Percentiles rank a stretch among this genome's conserved stretches.
Conservation (phyloP, 2,113 vertebrate genomes). For the Gallinago paraguaiae region DNA sequence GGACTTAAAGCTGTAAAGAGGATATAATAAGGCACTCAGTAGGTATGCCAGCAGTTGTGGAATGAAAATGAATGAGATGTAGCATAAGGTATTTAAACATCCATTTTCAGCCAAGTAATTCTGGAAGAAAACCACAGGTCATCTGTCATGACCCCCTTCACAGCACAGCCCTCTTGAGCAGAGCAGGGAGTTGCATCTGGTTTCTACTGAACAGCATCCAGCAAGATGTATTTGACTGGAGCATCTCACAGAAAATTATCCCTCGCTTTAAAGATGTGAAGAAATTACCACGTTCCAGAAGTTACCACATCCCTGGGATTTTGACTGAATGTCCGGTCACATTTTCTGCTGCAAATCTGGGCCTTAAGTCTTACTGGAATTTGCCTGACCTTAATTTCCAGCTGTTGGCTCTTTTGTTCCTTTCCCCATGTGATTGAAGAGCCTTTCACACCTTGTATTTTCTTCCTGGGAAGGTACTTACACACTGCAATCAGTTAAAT, state of each 20-base stretch:
- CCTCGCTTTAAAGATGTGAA: not conserved
- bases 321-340: constrained; percentile 32
- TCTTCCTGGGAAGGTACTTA: constrained; percentile 49
- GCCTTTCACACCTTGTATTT: constrained; percentile 51
- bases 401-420: constrained; percentile 34
- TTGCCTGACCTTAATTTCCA: constrained; percentile 56
- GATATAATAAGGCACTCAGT: not conserved
- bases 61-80: constrained; percentile 17
- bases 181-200: constrained; percentile 15
- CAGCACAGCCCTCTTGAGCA: not conserved
- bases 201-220: not conserved
- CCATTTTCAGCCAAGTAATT: constrained; percentile 18
- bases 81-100: constrained; percentile 28
- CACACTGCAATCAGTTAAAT: constrained; percentile 44
- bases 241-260: constrained; percentile 43
- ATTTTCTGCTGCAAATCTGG: constrained; percentile 29
- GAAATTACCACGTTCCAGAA: constrained; percentile 20
- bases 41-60: not conserved
- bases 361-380: constrained; percentile 18
- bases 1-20: not conserved
- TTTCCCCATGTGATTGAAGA: constrained; percentile 47
- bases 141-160: not conserved
- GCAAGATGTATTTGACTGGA: not conserved
- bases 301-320: constrained; percentile 41
- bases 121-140: constrained; percentile 34